These are phyloP conservation scores for Enteromius fasciolatus DNA, from an alignment of 2,797 vertebrate genomes.

Conservation along the genomic window DNA sequence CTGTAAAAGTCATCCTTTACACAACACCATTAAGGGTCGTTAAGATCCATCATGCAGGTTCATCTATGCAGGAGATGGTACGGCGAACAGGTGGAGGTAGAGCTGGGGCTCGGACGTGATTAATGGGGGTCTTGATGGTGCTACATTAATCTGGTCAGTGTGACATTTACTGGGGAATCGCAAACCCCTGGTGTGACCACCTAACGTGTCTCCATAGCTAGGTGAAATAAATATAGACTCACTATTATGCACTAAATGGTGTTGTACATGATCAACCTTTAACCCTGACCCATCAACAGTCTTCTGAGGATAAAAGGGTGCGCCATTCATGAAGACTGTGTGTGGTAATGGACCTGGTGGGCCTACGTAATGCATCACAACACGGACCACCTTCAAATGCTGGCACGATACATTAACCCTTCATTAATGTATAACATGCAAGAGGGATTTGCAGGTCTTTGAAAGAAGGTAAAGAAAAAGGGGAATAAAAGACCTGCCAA, in stretches of 20 bases:
- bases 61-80: neutral
- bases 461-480: neutral
- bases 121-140: constrained; percentile 57
- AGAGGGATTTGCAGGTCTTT: neutral
- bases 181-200: constrained; percentile 1
- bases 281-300: constrained; percentile 35
- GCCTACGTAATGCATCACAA: neutral
- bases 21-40: constrained; percentile 38
- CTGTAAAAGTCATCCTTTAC: constrained; percentile 16
- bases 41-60: constrained; percentile 33
- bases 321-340: neutral
- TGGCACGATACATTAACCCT: neutral
- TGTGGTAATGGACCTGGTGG: neutral
- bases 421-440: neutral
- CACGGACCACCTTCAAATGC: constrained; percentile 7
- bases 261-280: constrained; percentile 44
- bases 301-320: constrained; percentile 20
- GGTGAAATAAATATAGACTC: constrained; percentile 44
- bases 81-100: constrained; percentile 46
- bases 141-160: constrained; percentile 62
- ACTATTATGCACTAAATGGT: constrained; percentile 33
- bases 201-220: constrained; percentile 3
- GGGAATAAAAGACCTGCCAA: neutral
- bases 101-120: constrained; percentile 55
- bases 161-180: constrained; percentile 35